Base-by-base conservation (phyloP, 2,113 vertebrate genomes). In the Sorex araneus region DNA sequence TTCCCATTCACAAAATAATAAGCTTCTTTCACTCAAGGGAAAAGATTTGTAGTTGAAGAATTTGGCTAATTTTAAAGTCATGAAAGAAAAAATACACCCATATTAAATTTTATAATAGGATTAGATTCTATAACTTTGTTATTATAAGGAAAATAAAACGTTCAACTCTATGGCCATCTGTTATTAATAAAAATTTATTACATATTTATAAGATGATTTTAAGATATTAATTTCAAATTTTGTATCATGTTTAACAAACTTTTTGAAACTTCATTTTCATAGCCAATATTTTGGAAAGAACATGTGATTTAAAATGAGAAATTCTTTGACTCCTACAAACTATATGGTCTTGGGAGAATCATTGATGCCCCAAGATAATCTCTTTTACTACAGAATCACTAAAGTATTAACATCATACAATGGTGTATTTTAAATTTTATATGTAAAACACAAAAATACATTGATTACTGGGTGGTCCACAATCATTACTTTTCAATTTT, bases 191-290 rank as follows among this genome's bases (percentile, higher is more conserved):
- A 84, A 70, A 30, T 85, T 63, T 4, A 70, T 93, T 79, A 66
- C 18, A 45, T 69, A 87, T 70, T 67, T 81, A 82, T 76, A 66
- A 60, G 8, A 40, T 86, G 25, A 73, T 50, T 13, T 92, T 73
- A 89, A 86, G 21, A 2, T 64, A 86, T 63, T 87, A 32, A 87
- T 90, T 90, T 90, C 28, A 84, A 87, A 70, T 32, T 57, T 70
- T 85, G 0, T 75, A 82, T 70, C 27, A 60, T 60, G 3, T 63
- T 74, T 6, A 92, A 75, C 5, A 69, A 3, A 19, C 27, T n/a
- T 70, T 84, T 73, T 0, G 28, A 54, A 36, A 73, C 73, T 45
- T 60, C n/a, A n/a, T n/a, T n/a, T 60, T 30, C 4, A 36, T 75
- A 77, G n/a, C 1, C 28, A 77, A 21, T 64, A 67, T 90, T 82